Evolutionary conservation across 2,888 invertebrate genomes (phyloP), one percentile per base, ranked within the genome.

Genomic region (Leucozona laternaria): DNA sequence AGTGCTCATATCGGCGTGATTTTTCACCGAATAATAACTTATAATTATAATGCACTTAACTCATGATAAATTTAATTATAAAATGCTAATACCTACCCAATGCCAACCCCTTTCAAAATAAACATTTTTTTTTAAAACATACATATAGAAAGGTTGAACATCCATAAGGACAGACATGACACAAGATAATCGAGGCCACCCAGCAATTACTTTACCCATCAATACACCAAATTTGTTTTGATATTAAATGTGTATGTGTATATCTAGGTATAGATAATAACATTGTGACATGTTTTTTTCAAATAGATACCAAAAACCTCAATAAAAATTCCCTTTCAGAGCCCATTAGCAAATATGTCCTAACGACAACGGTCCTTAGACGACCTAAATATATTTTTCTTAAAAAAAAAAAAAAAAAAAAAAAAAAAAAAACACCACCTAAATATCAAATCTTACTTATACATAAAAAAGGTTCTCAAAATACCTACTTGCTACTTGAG

Each of bases 261-360:
- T n/a, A 13, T 4, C 15, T 15, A 37, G 25, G 37, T 68, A 58
- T 58, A 68, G 50, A 53, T 68, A 68, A 45, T 50, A 34, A 50
- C 37, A 37, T 37, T 68, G 68, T 68, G 68, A 68, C 68, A 68
- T 53, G 68, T 68, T 71, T 71, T 71, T 71, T 71, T 28, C 71
- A 71, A 57, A 55, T 15, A 28, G 43, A 57, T 57, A 71, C 62
- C 53, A 34, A 71, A 68, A 68, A 45, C 82, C 66, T 72, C 58
- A 72, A 85, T 68, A 68, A 60, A 50, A 28, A 48, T 50, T 76
- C 70, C 22, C 48, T 50, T 66, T 48, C 28, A 76, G 10, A 80
- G 48, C 48, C 80, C 84, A 85, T 85, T 85, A 85, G 80, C 72
- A 80, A 72, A 72, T 66, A 76, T 71, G 68, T 75, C 62, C 72